phyloP scores from a whole-genome alignment of 2,888 invertebrate genomes.

The Epiblema foenella region DNA sequence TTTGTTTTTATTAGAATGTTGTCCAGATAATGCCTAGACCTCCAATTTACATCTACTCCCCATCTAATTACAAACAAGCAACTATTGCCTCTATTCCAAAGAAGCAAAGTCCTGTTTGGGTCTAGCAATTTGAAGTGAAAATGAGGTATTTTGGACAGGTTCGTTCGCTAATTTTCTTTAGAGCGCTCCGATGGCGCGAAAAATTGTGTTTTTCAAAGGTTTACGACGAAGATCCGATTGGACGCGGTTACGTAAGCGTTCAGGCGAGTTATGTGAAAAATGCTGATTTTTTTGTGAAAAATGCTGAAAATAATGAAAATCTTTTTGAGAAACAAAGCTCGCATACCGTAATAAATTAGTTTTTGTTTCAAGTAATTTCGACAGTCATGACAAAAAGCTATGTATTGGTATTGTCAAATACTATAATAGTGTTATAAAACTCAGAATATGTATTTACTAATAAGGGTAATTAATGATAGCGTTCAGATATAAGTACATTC shows the following conservation, averaged over 20 bases:
- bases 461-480: too few species aligned
- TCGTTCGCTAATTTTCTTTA: constrained; percentile 77
- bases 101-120: constrained; percentile 44
- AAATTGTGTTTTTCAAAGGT: constrained; percentile 80
- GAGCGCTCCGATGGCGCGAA: constrained; percentile 77
- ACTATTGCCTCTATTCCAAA: constrained; percentile 53
- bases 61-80: constrained; percentile 43
- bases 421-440: too few species aligned
- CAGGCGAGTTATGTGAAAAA: constrained; percentile 16
- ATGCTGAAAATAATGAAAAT: not conserved
- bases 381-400: not conserved
- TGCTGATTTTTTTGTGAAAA: constrained; percentile 7
- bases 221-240: constrained; percentile 40
- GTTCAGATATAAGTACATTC: too few species aligned
- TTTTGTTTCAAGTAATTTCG: not conserved
- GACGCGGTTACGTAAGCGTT: constrained; percentile 21
- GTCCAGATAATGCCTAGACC: constrained; percentile 67
- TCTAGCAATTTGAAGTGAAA: constrained; percentile 52
- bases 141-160: constrained; percentile 66
- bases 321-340: not conserved
- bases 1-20: constrained; percentile 71
- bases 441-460: too few species aligned
- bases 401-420: too few species aligned
- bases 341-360: not conserved
- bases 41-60: constrained; percentile 48